phyloP scores from a whole-genome alignment of 1,140 invertebrate genomes.

The Mycetomoellerius zeteki region DNA sequence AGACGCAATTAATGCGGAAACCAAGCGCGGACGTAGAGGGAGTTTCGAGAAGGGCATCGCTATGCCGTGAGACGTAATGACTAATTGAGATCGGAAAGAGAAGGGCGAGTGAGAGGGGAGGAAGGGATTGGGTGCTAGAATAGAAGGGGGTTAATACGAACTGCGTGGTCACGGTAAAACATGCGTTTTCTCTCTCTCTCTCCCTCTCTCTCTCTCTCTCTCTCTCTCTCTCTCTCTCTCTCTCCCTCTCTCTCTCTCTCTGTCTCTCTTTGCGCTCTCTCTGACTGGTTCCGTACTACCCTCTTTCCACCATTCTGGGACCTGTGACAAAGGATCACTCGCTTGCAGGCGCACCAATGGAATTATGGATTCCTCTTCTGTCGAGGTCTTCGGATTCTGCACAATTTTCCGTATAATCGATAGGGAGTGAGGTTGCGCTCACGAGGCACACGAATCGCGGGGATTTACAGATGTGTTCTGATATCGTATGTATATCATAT shows the following conservation, averaged over 20 bases:
- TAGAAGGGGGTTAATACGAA: constrained; percentile 73
- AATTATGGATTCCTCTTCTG: constrained; percentile 69
- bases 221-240: constrained; percentile 31
- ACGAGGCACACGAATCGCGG: constrained; percentile 2
- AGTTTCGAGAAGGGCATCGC: constrained; percentile 74
- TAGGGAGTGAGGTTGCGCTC: constrained; percentile 37
- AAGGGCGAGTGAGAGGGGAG: background rate
- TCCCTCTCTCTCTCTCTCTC: constrained; percentile 53
- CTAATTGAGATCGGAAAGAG: constrained; percentile 78
- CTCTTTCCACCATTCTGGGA: constrained; percentile 41
- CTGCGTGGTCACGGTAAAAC: constrained; percentile 76
- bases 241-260: constrained; percentile 49
- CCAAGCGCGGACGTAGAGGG: constrained; percentile 67
- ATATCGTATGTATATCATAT: background rate
- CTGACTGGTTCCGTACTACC: background rate
- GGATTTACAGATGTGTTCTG: constrained; percentile 45
- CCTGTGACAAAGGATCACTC: constrained; percentile 75
- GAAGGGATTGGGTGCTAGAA: background rate
- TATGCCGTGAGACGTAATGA: constrained; percentile 77
- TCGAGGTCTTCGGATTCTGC: constrained; percentile 46
- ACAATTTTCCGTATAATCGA: constrained; percentile 71
- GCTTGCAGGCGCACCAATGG: constrained; percentile 75
- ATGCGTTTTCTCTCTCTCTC: constrained; percentile 46
- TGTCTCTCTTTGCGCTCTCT: constrained; percentile 35
- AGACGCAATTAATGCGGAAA: constrained; percentile 78